Evolutionary conservation across 2,113 vertebrate genomes (phyloP), one percentile per base, ranked within the genome.

Genomic region (Zingel zingel): DNA sequence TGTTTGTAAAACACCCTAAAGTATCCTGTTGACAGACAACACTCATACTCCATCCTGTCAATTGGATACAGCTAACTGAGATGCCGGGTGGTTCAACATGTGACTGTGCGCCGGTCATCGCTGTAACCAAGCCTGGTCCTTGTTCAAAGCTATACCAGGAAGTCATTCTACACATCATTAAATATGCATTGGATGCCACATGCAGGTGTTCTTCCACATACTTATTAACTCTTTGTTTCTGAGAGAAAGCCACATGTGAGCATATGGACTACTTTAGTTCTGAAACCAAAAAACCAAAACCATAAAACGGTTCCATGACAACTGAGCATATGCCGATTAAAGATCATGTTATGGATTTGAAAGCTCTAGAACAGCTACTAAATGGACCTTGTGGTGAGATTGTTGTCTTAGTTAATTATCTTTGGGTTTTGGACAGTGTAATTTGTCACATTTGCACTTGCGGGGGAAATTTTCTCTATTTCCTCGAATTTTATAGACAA

Each of bases 1-100:
- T 85, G 75, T 85, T 90, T 77, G 82, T 74, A 45, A 89, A 83
- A 82, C 77, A 85, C 81, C 84, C 74, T 57, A 66, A 91, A 92
- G 88, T 85, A 84, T 61, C 69, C 66, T 30, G 79, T 77, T 91
- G 91, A 89, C 54, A 53, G 88, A 92, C 75, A 84, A 73, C 67
- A 16, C 76, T 77, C 51, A 18, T 64, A 57, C 78, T 84, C 81
- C 56, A 2, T 63, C 62, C 47, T 45, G 84, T 68, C 73, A 68
- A 53, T n/a, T 33, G 81, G 83, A 85, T 89, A 73, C 79, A 58
- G 85, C 23, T 45, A 88, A 84, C 54, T 50, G 68, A 90, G 86
- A 84, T 18, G 80, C 33, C 33, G 21, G 47, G 50, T 6, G 68
- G 25, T 54, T 58, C 30, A 21, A 77, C 77, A 83, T 1, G 58